A percentile compares a stretch with the other conserved stretches of the same genome.
Conservation (phyloP, 2,113 vertebrate species). For the Mus pahari region DNA sequence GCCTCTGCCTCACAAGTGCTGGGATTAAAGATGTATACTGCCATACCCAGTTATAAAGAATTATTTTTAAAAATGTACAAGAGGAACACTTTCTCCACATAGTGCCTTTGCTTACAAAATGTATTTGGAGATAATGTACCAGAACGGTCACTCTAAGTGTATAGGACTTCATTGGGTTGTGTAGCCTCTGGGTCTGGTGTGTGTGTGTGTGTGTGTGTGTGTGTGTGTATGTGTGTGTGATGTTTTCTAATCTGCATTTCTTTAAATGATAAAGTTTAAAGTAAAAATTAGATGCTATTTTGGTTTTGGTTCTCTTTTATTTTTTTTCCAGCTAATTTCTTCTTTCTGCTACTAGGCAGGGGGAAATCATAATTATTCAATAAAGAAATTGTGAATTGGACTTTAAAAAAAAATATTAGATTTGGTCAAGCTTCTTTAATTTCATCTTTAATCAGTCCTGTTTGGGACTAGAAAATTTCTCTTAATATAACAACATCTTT, state of each 20-base stretch:
- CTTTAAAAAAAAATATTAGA: not conserved
- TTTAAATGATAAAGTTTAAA: not conserved
- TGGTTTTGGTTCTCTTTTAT: not conserved
- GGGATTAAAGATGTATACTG: no score
- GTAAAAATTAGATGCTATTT: not conserved
- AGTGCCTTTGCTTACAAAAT: slow-evolving; percentile 30
- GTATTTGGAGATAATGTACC: slow-evolving; percentile 42
- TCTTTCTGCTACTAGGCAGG: not conserved
- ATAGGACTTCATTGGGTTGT: not conserved
- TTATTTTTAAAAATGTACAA: not conserved
- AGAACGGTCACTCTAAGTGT: not conserved
- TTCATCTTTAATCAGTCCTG: not conserved
- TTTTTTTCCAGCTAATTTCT: not conserved
- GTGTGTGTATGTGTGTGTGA: not conserved
- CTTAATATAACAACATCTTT: not conserved
- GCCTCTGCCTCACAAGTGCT: no score
- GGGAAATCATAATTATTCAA: not conserved
- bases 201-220: no score
- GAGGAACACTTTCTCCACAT: slow-evolving; percentile 24
- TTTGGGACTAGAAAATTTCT: not conserved
- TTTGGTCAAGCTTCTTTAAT: not conserved
- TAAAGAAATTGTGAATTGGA: not conserved
- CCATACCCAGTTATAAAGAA: no score
- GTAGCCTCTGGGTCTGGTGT: not conserved
- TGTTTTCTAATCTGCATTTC: not conserved